phyloP scores from a whole-genome alignment of 2,888 invertebrate genomes.

The Hemicrepidius hirtus region DNA sequence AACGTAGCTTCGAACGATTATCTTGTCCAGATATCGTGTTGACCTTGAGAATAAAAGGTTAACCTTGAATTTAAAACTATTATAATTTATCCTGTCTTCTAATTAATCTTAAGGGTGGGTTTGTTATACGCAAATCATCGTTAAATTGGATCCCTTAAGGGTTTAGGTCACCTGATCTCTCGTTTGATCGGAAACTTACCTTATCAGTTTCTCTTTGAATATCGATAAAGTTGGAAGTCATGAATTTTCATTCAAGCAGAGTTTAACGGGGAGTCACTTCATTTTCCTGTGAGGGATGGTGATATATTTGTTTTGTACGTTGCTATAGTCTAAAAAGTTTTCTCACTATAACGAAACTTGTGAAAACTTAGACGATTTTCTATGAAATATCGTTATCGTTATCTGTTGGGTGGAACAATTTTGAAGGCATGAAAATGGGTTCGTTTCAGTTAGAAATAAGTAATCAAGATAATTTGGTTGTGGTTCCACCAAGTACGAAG shows the following conservation, averaged over 20 bases:
- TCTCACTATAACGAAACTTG: slow-evolving; percentile 12
- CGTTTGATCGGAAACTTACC: background rate
- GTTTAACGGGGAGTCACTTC: background rate
- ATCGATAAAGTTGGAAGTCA: slow-evolving; percentile 2
- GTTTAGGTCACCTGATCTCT: background rate
- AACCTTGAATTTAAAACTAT: too few species aligned
- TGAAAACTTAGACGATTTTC: slow-evolving; percentile 30
- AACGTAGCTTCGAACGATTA: too few species aligned
- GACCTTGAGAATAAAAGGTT: too few species aligned
- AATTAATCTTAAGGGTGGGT: too few species aligned
- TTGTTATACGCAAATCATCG: too few species aligned
- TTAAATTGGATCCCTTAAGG: background rate
- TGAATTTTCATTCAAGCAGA: slow-evolving; percentile 8
- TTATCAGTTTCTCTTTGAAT: background rate
- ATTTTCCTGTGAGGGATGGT: slow-evolving; percentile 28
- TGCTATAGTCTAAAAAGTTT: slow-evolving; percentile 18
- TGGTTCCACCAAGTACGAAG: too few species aligned
- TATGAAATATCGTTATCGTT: slow-evolving; percentile 28
- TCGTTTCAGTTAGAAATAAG: background rate
- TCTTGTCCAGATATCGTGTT: too few species aligned
- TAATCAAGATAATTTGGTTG: too few species aligned
- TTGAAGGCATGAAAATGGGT: background rate
- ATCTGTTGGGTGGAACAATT: slow-evolving; percentile 21
- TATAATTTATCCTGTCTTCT: too few species aligned
- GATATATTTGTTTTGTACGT: slow-evolving; percentile 37